Conservation (phyloP, 2,797 vertebrate genomes). For the Macrochelys suwanniensis region DNA sequence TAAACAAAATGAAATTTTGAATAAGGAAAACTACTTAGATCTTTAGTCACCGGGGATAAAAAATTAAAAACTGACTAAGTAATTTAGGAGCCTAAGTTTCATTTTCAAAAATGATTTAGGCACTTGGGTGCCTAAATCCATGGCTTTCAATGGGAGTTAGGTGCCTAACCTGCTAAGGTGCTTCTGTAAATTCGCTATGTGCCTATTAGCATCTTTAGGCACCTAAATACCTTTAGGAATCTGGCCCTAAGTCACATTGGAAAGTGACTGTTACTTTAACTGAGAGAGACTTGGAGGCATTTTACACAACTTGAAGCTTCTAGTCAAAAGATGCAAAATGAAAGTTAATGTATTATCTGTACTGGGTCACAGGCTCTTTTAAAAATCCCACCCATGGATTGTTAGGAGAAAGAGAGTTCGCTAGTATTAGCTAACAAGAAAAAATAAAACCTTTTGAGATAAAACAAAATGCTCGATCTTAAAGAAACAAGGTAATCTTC, state of each 20-base stretch:
- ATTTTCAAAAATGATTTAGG: background rate
- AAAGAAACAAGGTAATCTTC: background rate
- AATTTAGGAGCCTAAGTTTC: background rate
- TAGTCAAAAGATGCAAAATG: background rate
- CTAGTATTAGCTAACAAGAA: background rate
- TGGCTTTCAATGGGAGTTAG: background rate
- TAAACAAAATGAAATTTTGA: background rate
- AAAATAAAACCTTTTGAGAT: background rate
- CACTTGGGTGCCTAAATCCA: fast-evolving
- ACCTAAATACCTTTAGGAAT: background rate
- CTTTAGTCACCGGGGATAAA: background rate
- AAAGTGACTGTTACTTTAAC: background rate
- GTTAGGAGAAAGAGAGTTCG: background rate
- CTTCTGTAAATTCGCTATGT: background rate
- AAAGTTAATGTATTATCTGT: background rate
- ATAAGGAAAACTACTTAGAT: fast-evolving
- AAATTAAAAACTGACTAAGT: background rate
- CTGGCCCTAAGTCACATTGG: background rate
- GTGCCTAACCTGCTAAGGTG: background rate
- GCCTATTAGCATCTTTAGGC: background rate
- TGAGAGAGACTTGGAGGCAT: background rate
- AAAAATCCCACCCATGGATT: fast-evolving
- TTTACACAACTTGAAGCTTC: background rate
- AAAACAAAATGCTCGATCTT: background rate
- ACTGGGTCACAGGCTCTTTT: background rate